Evolutionary conservation across 1,140 invertebrate genomes (phyloP).

Genomic region (Hermatobates lingyangjiaoensis): DNA sequence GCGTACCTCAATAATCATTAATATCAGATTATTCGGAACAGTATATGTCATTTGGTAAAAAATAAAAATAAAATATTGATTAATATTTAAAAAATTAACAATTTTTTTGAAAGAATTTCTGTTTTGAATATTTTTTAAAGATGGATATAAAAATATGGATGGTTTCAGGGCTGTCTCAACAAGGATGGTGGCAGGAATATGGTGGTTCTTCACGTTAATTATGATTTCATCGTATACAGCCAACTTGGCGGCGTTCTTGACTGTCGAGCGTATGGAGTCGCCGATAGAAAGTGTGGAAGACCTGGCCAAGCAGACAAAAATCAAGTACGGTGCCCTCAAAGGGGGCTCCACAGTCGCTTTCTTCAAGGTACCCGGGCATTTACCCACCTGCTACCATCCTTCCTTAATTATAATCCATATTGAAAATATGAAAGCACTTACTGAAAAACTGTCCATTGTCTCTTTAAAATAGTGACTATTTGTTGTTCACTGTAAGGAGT

Average conservation of each 20-base stretch:
- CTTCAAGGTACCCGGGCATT: slow-evolving; percentile 56
- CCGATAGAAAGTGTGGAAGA: slow-evolving; percentile 92
- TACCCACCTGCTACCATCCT: no score
- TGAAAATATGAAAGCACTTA: no score
- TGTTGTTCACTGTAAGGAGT: no score
- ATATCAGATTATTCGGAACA: no score
- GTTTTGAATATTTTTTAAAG: not conserved
- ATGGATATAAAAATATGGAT: not conserved
- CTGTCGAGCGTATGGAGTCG: slow-evolving; percentile 87
- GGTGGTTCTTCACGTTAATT: slow-evolving; percentile 96
- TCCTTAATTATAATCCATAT: no score
- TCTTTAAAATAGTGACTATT: no score
- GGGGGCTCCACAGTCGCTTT: slow-evolving; percentile 83
- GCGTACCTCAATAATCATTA: no score
- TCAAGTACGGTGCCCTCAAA: slow-evolving; percentile 86
- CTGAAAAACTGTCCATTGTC: no score
- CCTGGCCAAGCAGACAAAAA: slow-evolving; percentile 86
- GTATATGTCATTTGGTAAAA: no score
- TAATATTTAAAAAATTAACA: not conserved
- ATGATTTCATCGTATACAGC: slow-evolving; percentile 98
- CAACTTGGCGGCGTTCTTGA: slow-evolving; percentile 91
- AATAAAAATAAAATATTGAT: no score
- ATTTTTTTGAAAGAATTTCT: not conserved
- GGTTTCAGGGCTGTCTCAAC: slow-evolving; percentile 57
- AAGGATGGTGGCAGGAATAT: slow-evolving; percentile 76